A percentile compares a stretch with the other conserved stretches of the same genome.
Evolutionary conservation across 2,888 invertebrate genomes (phyloP).

Genomic region (Altica lythri): DNA sequence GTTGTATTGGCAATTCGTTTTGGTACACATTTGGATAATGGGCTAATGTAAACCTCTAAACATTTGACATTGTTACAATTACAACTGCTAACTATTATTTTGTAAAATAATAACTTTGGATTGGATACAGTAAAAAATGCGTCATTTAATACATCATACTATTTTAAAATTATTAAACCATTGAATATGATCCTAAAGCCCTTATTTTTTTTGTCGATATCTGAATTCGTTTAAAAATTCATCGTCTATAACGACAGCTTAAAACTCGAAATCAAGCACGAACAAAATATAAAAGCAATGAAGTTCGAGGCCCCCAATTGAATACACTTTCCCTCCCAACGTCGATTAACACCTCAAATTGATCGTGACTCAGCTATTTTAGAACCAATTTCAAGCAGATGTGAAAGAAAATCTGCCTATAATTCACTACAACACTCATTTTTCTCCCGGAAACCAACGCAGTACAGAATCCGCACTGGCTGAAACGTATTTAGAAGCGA

Average conservation of each 20-base stretch:
- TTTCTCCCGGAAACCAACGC: conserved; percentile 26
- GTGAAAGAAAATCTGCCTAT: conserved; percentile 28
- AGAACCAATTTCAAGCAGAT: conserved; percentile 29
- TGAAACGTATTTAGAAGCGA: conserved; percentile 40
- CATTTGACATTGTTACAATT: no score
- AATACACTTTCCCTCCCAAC: conserved; percentile 13
- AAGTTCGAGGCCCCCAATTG: conserved; percentile 13
- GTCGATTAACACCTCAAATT: conserved; percentile 30
- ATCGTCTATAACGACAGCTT: not conserved
- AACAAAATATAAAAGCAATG: conserved; percentile 9
- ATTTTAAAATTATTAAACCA: no score
- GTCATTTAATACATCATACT: no score
- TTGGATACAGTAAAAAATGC: no score
- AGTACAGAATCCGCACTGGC: conserved; percentile 20
- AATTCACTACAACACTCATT: conserved; percentile 33
- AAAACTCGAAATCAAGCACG: conserved; percentile 2
- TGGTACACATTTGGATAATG: no score
- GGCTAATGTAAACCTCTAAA: no score
- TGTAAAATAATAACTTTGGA: no score
- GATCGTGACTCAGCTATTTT: conserved; percentile 29
- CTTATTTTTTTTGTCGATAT: no score
- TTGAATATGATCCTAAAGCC: no score
- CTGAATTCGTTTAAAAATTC: conserved; percentile 14
- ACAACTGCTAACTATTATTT: no score
- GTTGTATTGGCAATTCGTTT: no score